These are phyloP conservation scores for Catharus bicknelli DNA, from an alignment of 2,113 vertebrate genomes.

Conservation along the genomic window DNA sequence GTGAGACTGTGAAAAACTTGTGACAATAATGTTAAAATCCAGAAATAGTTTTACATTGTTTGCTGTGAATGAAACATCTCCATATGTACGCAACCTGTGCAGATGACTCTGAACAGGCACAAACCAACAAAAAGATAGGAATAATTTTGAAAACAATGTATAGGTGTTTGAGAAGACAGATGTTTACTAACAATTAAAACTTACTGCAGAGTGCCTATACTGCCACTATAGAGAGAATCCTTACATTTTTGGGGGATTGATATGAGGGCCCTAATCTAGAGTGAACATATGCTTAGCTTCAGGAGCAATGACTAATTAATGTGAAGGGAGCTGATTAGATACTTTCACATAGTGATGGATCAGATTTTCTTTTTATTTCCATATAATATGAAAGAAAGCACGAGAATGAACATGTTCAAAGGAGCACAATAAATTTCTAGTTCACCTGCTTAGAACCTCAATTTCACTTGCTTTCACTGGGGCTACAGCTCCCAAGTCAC, in stretches of 20 bases:
- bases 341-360: not conserved
- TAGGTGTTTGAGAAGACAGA: not conserved
- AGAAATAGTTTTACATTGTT: not conserved
- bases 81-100: not conserved
- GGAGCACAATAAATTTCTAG: not conserved
- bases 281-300: not conserved
- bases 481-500: rapidly evolving
- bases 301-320: not conserved
- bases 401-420: not conserved
- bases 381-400: not conserved
- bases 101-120: not conserved
- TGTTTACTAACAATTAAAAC: not conserved
- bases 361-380: not conserved
- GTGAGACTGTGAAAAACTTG: not conserved
- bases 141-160: not conserved
- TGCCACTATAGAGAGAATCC: not conserved
- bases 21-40: not conserved
- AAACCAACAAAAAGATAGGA: not conserved
- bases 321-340: not conserved
- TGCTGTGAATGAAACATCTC: not conserved
- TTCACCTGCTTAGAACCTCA: not conserved
- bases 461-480: not conserved
- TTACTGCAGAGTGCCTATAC: not conserved
- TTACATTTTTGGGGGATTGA: not conserved
- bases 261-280: not conserved